phyloP scores from a whole-genome alignment of 2,888 invertebrate species.

The Pinctada fucata region DNA sequence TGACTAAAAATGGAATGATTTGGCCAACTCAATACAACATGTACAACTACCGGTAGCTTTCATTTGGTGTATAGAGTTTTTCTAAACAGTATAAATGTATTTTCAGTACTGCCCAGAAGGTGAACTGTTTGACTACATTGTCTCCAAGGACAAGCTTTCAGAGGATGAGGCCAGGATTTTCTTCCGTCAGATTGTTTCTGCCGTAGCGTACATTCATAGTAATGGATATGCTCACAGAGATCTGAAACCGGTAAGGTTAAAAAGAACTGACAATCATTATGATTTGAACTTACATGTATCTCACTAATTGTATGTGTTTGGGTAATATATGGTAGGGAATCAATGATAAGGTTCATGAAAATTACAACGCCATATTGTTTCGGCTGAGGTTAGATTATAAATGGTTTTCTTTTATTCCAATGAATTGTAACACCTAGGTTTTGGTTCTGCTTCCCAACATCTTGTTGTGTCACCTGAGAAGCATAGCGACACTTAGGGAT shows the following conservation, averaged over 20 bases:
- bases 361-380: too few relatives aligned
- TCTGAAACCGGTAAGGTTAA: conserved; percentile 85
- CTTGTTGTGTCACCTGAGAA: too few relatives aligned
- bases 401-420: too few relatives aligned
- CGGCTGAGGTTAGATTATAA: too few relatives aligned
- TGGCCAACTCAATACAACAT: too few relatives aligned
- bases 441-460: too few relatives aligned
- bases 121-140: conserved; percentile 90
- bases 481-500: too few relatives aligned
- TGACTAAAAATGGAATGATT: too few relatives aligned
- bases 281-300: not conserved
- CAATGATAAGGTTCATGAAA: not conserved
- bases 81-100: not conserved
- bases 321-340: not conserved
- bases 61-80: too few relatives aligned
- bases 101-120: conserved; percentile 86
- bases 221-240: conserved; percentile 88
- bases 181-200: conserved; percentile 87
- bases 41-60: too few relatives aligned
- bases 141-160: conserved; percentile 84
- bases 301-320: not conserved
- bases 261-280: conserved; percentile 33
- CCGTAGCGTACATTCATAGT: conserved; percentile 86
- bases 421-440: too few relatives aligned
- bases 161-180: conserved; percentile 86